Percentiles rank a stretch among this genome's conserved stretches.
Conservation (phyloP, 1,140 invertebrate species). For the Drosophila erecta region DNA sequence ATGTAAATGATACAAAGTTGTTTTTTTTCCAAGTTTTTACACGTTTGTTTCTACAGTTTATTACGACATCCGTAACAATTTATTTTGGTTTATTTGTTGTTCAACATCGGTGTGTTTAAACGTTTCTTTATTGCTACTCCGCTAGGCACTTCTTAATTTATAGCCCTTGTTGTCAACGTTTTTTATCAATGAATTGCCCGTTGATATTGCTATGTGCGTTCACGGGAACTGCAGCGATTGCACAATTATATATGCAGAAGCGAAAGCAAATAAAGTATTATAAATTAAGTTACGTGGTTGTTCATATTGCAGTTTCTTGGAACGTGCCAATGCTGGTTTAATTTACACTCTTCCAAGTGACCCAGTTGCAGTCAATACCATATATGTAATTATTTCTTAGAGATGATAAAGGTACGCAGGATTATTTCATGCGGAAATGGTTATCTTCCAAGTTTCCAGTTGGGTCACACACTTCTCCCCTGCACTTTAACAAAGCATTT, state of each 20-base stretch:
- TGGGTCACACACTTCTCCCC: conserved; percentile 44
- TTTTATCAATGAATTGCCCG: conserved; percentile 72
- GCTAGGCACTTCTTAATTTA: conserved; percentile 41
- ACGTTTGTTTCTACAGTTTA: not conserved
- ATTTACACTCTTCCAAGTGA: conserved; percentile 34
- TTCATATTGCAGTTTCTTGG: conserved; percentile 46
- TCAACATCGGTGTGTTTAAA: not conserved
- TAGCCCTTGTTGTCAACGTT: conserved; percentile 17
- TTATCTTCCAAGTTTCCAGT: not conserved
- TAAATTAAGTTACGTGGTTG: conserved; percentile 27
- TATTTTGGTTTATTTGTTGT: conserved; percentile 1
- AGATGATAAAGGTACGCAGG: not conserved
- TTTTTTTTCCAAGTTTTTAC: not conserved
- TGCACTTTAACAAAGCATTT: conserved; percentile 14
- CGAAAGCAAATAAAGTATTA: conserved; percentile 38
- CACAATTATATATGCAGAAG: conserved; percentile 50
- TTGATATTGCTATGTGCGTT: conserved; percentile 30
- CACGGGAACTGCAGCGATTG: conserved; percentile 48
- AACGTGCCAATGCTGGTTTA: conserved; percentile 34
- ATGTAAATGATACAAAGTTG: not conserved
- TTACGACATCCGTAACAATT: not conserved
- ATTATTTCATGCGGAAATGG: not conserved
- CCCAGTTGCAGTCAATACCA: conserved; percentile 65
- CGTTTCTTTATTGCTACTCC: not conserved
- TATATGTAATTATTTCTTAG: conserved; percentile 8